phyloP scores from a whole-genome alignment of 2,888 invertebrate genomes.

The Rhabditophanes sp. region DNA sequence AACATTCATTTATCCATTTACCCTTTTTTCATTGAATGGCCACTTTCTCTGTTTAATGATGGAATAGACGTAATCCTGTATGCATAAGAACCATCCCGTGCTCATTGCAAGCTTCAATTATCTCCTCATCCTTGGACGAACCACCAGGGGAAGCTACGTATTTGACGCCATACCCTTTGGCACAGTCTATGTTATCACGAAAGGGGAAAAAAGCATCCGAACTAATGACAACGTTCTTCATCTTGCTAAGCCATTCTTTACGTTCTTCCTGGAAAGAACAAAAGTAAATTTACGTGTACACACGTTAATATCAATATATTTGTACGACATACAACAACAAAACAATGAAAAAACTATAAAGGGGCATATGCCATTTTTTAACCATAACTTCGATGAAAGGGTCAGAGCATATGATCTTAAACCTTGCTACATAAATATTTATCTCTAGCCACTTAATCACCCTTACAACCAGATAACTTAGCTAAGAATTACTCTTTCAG shows the following conservation, averaged over 20 bases:
- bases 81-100: constrained; percentile 72
- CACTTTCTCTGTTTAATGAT: no score
- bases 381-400: no score
- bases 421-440: no score
- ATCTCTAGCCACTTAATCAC: no score
- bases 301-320: neutral
- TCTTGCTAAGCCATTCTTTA: constrained; percentile 47
- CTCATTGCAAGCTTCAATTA: constrained; percentile 77
- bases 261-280: constrained; percentile 44
- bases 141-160: constrained; percentile 85
- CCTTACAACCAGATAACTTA: no score
- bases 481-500: no score
- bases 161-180: constrained; percentile 64
- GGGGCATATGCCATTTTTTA: no score
- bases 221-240: constrained; percentile 61
- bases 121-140: constrained; percentile 75
- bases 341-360: constrained; percentile 8
- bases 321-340: constrained; percentile 4
- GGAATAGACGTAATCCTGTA: constrained; percentile 53
- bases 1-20: no score
- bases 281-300: no score
- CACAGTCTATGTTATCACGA: constrained; percentile 74
- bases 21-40: no score
- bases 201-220: constrained; percentile 98
- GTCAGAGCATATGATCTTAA: no score